Evolutionary conservation across 2,888 invertebrate genomes (phyloP).

Genomic region (Cloeon dipterum): DNA sequence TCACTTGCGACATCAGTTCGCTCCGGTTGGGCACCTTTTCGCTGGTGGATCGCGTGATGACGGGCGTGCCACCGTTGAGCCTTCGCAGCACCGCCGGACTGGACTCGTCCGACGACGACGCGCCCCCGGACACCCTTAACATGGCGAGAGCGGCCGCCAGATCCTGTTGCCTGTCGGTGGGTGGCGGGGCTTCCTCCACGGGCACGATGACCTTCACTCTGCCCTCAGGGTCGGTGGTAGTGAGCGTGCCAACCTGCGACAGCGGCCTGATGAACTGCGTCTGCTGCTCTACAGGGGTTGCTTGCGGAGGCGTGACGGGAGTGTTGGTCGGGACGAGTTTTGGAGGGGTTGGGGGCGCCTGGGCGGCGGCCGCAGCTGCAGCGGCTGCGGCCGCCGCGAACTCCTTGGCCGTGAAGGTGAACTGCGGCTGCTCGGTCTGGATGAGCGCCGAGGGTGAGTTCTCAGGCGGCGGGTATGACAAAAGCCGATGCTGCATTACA

Average conservation of each 20-base stretch:
- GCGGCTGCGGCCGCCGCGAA: constrained; percentile 6
- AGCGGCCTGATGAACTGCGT: constrained; percentile 41
- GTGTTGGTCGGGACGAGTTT: constrained; percentile 1
- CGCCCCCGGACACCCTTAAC: constrained; percentile 13
- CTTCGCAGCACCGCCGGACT: constrained; percentile 13
- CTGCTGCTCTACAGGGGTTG: constrained; percentile 11
- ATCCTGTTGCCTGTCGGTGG: constrained; percentile 8
- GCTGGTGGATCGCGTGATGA: constrained; percentile 57
- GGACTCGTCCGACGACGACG: constrained; percentile 15
- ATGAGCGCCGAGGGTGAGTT: neutral
- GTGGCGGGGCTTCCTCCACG: constrained; percentile 15
- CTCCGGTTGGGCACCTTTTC: constrained; percentile 68
- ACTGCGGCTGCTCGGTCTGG: constrained; percentile 3
- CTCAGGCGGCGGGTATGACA: neutral
- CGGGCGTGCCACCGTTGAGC: constrained; percentile 26
- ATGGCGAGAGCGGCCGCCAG: neutral
- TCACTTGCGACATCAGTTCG: constrained; percentile 63
- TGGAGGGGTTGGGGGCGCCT: constrained; percentile 6
- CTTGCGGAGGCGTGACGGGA: constrained; percentile 5
- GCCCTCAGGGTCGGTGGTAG: constrained; percentile 34
- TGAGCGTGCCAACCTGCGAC: constrained; percentile 35
- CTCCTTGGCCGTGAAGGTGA: constrained; percentile 11
- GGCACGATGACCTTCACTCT: constrained; percentile 36
- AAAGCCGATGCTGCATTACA: constrained; percentile 13
- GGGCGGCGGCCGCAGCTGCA: constrained; percentile 2